A percentile compares a stretch with the other conserved stretches of the same genome.
These are phyloP conservation scores for Drosophila virilis DNA, from an alignment of 1,140 invertebrate genomes.

Conservation along the genomic window DNA sequence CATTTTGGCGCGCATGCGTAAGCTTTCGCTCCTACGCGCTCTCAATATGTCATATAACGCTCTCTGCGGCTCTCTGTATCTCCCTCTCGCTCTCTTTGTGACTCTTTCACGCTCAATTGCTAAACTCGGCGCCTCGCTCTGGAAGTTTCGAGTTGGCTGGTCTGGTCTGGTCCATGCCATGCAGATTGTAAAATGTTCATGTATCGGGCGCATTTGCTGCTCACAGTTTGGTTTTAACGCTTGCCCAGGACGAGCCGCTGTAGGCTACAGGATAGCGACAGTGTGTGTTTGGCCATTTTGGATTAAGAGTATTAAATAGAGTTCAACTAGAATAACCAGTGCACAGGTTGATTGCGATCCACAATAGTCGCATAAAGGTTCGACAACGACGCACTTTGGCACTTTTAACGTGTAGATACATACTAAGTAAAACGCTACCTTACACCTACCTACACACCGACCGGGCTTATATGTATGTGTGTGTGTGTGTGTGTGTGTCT, in stretches of 20 bases:
- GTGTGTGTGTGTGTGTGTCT: conserved; percentile 24
- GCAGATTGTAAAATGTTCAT: conserved; percentile 36
- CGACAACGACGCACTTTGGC: not conserved
- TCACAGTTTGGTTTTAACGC: conserved; percentile 63
- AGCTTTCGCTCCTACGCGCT: conserved; percentile 37
- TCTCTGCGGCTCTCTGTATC: conserved; percentile 11
- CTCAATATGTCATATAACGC: not conserved
- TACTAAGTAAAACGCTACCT: conserved; percentile 12
- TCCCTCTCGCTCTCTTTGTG: not conserved
- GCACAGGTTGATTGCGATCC: not conserved
- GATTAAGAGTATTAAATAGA: conserved; percentile 14
- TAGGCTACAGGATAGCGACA: conserved; percentile 36
- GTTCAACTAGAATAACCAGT: too few relatives aligned
- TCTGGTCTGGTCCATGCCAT: conserved; percentile 20
- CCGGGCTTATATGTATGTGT: conserved; percentile 20
- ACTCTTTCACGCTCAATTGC: conserved; percentile 30
- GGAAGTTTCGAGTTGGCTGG: conserved; percentile 52
- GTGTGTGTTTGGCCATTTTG: not conserved
- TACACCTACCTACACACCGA: not conserved
- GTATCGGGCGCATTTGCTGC: conserved; percentile 40
- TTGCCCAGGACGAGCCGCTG: conserved; percentile 64
- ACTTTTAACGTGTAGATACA: conserved; percentile 18
- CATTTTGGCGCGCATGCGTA: conserved; percentile 72
- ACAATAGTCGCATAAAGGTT: not conserved
- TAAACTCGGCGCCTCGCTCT: conserved; percentile 38